Percentiles rank a stretch among this genome's conserved stretches.
phyloP scores from a whole-genome alignment of 2,797 vertebrate species.

The Brotula barbata region DNA sequence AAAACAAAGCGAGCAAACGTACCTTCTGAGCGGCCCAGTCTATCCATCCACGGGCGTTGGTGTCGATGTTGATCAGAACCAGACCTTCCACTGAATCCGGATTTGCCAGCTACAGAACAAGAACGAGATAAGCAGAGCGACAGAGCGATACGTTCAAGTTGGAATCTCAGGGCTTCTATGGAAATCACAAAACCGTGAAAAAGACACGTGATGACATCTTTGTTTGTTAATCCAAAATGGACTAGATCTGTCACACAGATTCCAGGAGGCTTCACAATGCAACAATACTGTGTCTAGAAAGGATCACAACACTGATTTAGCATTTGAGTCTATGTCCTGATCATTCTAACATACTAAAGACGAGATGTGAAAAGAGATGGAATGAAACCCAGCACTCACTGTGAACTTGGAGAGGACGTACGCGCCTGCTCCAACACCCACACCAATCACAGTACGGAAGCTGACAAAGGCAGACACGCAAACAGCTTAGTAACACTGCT shows the following conservation, averaged over 20 bases:
- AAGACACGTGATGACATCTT: too few relatives aligned
- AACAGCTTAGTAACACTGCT: background rate
- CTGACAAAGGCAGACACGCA: constrained; percentile 59
- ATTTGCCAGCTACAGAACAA: constrained; percentile 75
- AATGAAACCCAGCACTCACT: constrained; percentile 73
- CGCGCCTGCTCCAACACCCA: constrained; percentile 89
- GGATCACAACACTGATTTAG: too few relatives aligned
- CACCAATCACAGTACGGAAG: constrained; percentile 87
- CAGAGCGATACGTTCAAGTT: too few relatives aligned
- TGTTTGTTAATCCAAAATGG: too few relatives aligned
- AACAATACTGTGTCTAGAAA: too few relatives aligned
- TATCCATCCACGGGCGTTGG: constrained; percentile 89
- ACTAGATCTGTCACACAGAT: too few relatives aligned
- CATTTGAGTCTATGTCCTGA: too few relatives aligned
- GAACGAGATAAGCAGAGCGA: constrained; percentile 1
- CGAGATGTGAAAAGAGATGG: too few relatives aligned
- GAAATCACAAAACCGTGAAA: too few relatives aligned
- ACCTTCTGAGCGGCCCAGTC: constrained; percentile 95
- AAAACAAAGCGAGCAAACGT: background rate
- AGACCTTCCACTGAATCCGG: constrained; percentile 88
- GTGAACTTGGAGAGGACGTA: constrained; percentile 87
- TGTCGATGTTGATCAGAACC: constrained; percentile 89
- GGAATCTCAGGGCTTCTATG: too few relatives aligned
- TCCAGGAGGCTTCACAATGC: too few relatives aligned
- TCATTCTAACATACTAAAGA: too few relatives aligned